Percentiles rank a stretch among this genome's conserved stretches.
These are phyloP conservation scores for Oscheius sp. DNA, from an alignment of 2,888 invertebrate genomes.

Conservation along the genomic window DNA sequence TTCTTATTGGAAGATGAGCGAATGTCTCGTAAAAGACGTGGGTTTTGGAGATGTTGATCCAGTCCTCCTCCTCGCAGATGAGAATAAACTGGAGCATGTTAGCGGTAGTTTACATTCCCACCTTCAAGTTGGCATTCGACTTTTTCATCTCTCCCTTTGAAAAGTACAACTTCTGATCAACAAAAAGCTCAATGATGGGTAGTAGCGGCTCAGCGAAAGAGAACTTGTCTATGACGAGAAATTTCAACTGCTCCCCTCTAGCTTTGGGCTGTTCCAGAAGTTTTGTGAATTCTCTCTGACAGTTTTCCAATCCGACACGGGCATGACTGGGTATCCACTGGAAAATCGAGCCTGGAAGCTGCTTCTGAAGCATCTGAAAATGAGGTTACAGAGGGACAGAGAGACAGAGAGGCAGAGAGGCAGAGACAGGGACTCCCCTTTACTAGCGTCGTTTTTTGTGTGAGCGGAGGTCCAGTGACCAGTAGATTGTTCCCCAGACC, in stretches of 20 bases:
- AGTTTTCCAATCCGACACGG: constrained; percentile 54
- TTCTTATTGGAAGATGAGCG: constrained; percentile 46
- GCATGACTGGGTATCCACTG: constrained; percentile 55
- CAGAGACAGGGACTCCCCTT: not conserved
- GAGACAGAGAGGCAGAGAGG: too few relatives aligned
- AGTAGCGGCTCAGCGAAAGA: constrained; percentile 57
- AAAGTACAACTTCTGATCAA: constrained; percentile 57
- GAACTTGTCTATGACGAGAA: constrained; percentile 56
- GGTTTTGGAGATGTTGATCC: constrained; percentile 42
- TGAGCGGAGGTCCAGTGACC: constrained; percentile 57
- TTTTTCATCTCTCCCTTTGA: constrained; percentile 45
- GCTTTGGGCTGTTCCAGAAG: constrained; percentile 37
- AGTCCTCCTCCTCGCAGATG: constrained; percentile 57
- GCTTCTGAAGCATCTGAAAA: constrained; percentile 20
- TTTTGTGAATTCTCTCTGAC: constrained; percentile 56
- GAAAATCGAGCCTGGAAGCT: constrained; percentile 4
- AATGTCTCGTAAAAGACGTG: constrained; percentile 45
- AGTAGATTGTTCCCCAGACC: constrained; percentile 54
- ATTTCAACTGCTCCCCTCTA: constrained; percentile 30
- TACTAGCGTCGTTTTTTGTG: constrained; percentile 61
- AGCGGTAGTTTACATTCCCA: constrained; percentile 8
- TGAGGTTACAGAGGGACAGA: too few relatives aligned
- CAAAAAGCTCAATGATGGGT: constrained; percentile 63
- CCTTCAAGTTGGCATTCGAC: constrained; percentile 46
- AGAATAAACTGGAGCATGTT: constrained; percentile 55